Evolutionary conservation across 1,140 invertebrate genomes (phyloP).

Genomic region (Drosophila persimilis): DNA sequence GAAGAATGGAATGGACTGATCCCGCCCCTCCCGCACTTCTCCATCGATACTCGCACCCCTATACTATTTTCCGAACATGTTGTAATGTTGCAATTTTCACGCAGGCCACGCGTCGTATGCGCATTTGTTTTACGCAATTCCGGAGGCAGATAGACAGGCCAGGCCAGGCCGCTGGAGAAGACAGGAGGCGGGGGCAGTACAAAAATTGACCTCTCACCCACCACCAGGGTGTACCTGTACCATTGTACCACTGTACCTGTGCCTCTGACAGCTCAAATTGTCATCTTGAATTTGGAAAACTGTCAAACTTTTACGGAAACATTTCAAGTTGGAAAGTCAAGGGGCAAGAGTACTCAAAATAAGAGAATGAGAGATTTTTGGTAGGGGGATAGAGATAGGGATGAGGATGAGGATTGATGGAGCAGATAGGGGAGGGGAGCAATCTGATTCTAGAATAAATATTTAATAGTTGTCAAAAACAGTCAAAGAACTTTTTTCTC

Average conservation of each 20-base stretch:
- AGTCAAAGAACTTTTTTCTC: no score
- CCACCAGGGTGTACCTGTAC: neutral
- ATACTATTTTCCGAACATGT: conserved; percentile 30
- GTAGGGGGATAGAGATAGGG: no score
- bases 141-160: conserved; percentile 17
- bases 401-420: neutral
- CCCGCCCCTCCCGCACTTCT: neutral
- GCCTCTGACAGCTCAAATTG: conserved; percentile 78
- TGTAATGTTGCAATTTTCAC: conserved; percentile 82
- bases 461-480: no score
- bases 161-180: neutral
- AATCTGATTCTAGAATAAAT: no score
- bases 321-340: conserved; percentile 21
- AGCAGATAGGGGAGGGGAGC: no score
- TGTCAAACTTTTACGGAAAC: conserved; percentile 56
- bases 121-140: conserved; percentile 74
- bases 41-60: neutral
- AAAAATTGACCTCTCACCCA: conserved; percentile 21
- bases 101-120: conserved; percentile 74
- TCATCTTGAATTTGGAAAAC: conserved; percentile 64
- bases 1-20: conserved; percentile 39
- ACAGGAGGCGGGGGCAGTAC: neutral
- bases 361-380: neutral
- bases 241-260: conserved; percentile 11
- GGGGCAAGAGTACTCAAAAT: no score